Evolutionary conservation across 2,797 vertebrate species (phyloP).

Genomic region (Sardinella longiceps): DNA sequence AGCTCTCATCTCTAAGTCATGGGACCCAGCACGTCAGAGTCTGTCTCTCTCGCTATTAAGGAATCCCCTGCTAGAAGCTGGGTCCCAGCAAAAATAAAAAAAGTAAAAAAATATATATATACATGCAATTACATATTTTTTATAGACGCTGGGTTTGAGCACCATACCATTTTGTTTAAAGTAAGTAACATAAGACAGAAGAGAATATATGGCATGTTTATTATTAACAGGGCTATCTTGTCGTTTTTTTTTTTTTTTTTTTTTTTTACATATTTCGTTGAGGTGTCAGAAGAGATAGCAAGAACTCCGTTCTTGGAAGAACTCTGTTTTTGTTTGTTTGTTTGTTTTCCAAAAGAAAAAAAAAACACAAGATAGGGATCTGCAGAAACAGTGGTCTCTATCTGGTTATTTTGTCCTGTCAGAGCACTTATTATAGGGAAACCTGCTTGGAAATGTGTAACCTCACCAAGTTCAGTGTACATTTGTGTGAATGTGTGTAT

Average conservation of each 20-base stretch:
- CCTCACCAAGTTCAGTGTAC: constrained; percentile 70
- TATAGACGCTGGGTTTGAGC: constrained; percentile 71
- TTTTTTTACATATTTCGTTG: constrained; percentile 62
- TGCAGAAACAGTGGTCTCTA: constrained; percentile 69
- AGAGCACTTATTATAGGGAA: constrained; percentile 79
- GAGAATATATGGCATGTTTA: constrained; percentile 64
- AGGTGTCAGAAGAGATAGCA: constrained; percentile 58
- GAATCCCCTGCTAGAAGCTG: constrained; percentile 58
- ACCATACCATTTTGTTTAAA: constrained; percentile 66
- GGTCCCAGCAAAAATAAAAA: constrained; percentile 63
- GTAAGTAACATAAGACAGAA: constrained; percentile 64
- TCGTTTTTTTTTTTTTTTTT: constrained; percentile 60
- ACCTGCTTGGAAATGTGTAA: constrained; percentile 75
- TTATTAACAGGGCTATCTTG: constrained; percentile 73
- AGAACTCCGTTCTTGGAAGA: constrained; percentile 64
- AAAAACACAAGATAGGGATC: constrained; percentile 63
- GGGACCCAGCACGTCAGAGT: constrained; percentile 64
- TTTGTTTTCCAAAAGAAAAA: constrained; percentile 67
- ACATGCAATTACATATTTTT: constrained; percentile 76
- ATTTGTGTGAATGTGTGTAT: constrained; percentile 57
- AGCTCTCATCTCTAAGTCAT: constrained; percentile 70
- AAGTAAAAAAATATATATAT: constrained; percentile 65
- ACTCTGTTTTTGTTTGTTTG: constrained; percentile 57
- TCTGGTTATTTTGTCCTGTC: constrained; percentile 71
- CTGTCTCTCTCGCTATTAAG: constrained; percentile 57